phyloP scores from a whole-genome alignment of 2,888 invertebrate genomes.

The Arctia plantaginis region DNA sequence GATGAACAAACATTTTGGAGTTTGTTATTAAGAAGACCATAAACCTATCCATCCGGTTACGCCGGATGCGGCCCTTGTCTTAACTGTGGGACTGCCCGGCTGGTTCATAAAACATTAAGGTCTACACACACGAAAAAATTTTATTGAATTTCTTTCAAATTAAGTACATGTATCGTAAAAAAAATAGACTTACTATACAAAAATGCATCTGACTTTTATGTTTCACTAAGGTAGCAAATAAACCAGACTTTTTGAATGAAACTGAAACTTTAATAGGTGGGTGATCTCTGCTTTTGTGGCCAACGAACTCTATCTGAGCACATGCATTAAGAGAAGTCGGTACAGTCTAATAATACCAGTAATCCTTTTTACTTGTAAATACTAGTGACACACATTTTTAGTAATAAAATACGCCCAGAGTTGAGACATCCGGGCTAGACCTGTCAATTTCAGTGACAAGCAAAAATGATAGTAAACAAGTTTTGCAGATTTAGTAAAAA shows the following conservation, averaged over 20 bases:
- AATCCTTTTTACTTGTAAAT: not conserved
- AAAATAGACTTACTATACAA: not conserved
- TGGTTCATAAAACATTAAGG: slow-evolving; percentile 11
- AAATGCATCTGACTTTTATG: too few relatives aligned
- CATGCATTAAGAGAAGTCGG: not conserved
- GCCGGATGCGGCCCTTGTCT: slow-evolving; percentile 41
- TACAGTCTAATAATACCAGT: not conserved
- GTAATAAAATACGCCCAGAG: not conserved
- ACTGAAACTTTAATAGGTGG: not conserved
- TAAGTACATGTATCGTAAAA: not conserved
- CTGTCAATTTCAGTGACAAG: slow-evolving; percentile 3
- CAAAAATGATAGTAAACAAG: not conserved
- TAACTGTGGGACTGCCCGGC: slow-evolving; percentile 31
- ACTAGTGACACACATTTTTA: not conserved
- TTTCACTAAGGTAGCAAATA: not conserved
- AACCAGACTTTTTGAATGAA: not conserved
- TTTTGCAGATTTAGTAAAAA: slow-evolving; percentile 1
- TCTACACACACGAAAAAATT: not conserved
- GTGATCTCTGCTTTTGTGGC: not conserved
- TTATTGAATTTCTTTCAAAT: not conserved
- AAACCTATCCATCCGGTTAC: slow-evolving; percentile 34
- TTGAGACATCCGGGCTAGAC: not conserved
- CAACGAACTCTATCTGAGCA: not conserved
- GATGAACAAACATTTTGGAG: slow-evolving; percentile 28
- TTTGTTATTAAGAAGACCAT: slow-evolving; percentile 36